Evolutionary conservation across 1,140 invertebrate genomes (phyloP), one percentile per base, ranked within the genome.

Genomic region (Alviniconcha marisindica): DNA sequence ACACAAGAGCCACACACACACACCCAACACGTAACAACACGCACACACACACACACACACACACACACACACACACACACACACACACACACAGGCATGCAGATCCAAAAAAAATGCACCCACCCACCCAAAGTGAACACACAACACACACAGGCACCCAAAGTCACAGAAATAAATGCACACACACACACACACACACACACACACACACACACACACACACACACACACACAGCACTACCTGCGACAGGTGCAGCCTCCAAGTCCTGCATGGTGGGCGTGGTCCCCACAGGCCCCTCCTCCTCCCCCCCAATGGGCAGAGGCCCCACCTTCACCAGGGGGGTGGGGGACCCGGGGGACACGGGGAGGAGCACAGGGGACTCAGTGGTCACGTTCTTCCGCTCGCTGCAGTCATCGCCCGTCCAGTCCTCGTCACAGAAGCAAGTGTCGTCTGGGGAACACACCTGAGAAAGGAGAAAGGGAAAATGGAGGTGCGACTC

Each of bases 381-480:
- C n/a, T 96, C 77, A 38, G 83, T 84, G n/a, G 89, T 87, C 4
- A 86, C 82, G 24, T 89, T 89, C 3, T 86, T 74, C 56, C 83
- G 86, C 83, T 96, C 95, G 60, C 97, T 97, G 94, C 98, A 99
- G 93, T 99, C 97, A 2, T 95, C 93, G 36, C 97, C 97, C 44
- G 95, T 95, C 97, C 97, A 99, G 74, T 97, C 97, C 77, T 94
- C 93, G 88, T 97, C 94, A 94, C 98, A 99, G 91, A 97, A 96
- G 93, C 98, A 99, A 86, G 96, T 96, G 92, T 98, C 98, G 60
- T 95, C 94, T 92, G 98, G 99, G 2, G 98, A 98, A 93, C 98
- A 99, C 73, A 96, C 95, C 97, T 99, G 93, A 63, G 83, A 83
- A 33, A 85, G 48, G 31, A 66, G 5, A 18, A 5, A 48, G 44